phyloP scores from a whole-genome alignment of 1,140 invertebrate genomes.

The Gonioctena quinquepunctata region DNA sequence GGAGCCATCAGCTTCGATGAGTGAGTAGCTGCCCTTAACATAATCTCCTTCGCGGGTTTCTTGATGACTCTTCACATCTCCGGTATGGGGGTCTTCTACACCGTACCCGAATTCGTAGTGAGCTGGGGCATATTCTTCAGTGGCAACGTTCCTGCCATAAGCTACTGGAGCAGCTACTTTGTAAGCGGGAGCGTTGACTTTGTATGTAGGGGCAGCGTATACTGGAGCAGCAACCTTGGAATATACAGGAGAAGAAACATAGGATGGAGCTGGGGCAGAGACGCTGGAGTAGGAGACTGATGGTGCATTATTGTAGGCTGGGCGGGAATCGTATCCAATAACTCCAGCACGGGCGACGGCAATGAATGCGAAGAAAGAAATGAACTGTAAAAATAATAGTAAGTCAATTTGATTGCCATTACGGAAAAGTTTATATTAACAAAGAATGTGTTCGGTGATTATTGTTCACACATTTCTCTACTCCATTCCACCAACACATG shows the following conservation, averaged over 20 bases:
- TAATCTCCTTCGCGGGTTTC: conserved; percentile 26
- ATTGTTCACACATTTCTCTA: too few relatives aligned
- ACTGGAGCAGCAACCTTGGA: conserved; percentile 3
- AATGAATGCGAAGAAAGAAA: conserved; percentile 2
- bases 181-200: conserved; percentile 18
- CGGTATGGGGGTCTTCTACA: conserved; percentile 59
- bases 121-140: conserved; percentile 25
- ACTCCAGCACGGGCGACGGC: background rate
- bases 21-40: conserved; percentile 29
- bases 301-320: background rate
- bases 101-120: conserved; percentile 37
- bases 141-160: background rate
- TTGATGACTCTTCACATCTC: conserved; percentile 25
- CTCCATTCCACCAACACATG: too few relatives aligned
- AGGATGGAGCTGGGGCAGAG: background rate
- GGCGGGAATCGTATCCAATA: background rate
- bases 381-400: background rate
- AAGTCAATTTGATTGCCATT: too few relatives aligned
- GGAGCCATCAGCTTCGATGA: conserved; percentile 34
- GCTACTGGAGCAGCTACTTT: conserved; percentile 9
- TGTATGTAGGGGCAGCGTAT: conserved; percentile 10
- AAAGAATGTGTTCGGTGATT: too few relatives aligned
- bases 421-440: too few relatives aligned
- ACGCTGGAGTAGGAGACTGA: conserved; percentile 4
- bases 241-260: background rate